Evolutionary conservation across 1,140 invertebrate genomes (phyloP).

Genomic region (Drosophila paulistorum): DNA sequence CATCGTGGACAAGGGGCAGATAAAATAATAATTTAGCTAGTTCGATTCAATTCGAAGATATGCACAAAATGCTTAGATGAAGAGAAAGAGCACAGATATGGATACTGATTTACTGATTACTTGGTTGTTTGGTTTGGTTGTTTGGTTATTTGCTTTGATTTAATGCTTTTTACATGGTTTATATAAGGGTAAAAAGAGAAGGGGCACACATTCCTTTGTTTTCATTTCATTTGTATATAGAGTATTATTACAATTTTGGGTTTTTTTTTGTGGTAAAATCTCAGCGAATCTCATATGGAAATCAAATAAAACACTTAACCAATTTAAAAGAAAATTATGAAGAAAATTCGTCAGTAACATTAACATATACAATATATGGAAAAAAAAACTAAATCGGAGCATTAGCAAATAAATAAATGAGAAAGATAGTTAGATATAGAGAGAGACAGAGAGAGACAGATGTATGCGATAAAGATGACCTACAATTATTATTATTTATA

Average conservation of each 20-base stretch:
- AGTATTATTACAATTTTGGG: constrained; percentile 41
- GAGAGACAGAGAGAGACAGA: constrained; percentile 12
- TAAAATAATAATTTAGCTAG: constrained; percentile 28
- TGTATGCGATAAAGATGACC: constrained; percentile 60
- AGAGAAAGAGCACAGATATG: constrained; percentile 54
- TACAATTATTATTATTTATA: constrained; percentile 36
- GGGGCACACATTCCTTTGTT: constrained; percentile 48
- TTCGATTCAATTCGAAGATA: constrained; percentile 43
- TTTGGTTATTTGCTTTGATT: constrained; percentile 71
- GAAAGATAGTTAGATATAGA: constrained; percentile 34
- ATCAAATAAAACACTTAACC: constrained; percentile 57
- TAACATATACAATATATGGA: constrained; percentile 45
- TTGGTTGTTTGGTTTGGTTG: constrained; percentile 44
- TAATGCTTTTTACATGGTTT: constrained; percentile 61
- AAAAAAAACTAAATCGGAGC: constrained; percentile 55
- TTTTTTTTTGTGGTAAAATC: constrained; percentile 44
- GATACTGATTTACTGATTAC: constrained; percentile 57
- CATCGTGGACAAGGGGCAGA: constrained; percentile 4
- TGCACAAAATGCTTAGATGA: constrained; percentile 67
- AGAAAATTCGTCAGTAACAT: constrained; percentile 28
- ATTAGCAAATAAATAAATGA: constrained; percentile 56
- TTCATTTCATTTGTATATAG: constrained; percentile 21
- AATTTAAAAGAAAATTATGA: constrained; percentile 29
- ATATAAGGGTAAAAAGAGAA: constrained; percentile 24
- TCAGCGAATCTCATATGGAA: constrained; percentile 49